Percentiles rank a stretch among this genome's conserved stretches.
phyloP scores from a whole-genome alignment of 2,888 invertebrate genomes.

The Himalopsyche anomala region DNA sequence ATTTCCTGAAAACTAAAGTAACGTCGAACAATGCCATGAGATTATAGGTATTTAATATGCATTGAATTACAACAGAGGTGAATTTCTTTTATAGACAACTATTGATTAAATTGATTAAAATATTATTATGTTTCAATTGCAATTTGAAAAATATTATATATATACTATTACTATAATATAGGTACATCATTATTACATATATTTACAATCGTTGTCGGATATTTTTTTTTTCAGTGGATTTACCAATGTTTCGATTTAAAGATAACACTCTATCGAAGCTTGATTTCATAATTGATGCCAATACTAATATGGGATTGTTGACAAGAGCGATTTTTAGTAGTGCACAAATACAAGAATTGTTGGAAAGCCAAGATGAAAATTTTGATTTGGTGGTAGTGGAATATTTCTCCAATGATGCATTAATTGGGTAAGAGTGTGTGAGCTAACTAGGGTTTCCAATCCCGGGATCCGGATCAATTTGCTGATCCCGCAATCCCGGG shows the following conservation, averaged over 20 bases:
- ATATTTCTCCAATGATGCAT: conserved; percentile 58
- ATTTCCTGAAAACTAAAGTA: too few species aligned
- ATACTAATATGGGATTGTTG: not conserved
- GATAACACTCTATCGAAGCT: not conserved
- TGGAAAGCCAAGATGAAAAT: conserved; percentile 46
- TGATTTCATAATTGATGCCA: not conserved
- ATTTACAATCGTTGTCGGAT: not conserved
- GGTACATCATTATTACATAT: too few species aligned
- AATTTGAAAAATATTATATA: too few species aligned
- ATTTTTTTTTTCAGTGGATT: not conserved
- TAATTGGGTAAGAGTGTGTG: conserved; percentile 54
- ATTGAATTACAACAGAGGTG: too few species aligned
- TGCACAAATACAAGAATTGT: conserved; percentile 6
- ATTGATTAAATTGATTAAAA: too few species aligned
- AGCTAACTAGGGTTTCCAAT: not conserved
- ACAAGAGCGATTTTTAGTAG: conserved; percentile 1
- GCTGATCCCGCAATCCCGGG: too few species aligned
- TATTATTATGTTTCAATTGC: too few species aligned
- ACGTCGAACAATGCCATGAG: too few species aligned
- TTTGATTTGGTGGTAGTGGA: conserved; percentile 61
- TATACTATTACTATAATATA: too few species aligned
- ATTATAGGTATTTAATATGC: too few species aligned
- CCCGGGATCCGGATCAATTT: too few species aligned
- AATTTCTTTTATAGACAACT: too few species aligned
- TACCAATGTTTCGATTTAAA: not conserved